Evolutionary conservation across 2,888 invertebrate genomes (phyloP), one percentile per base, ranked within the genome.

Genomic region (Acleris emargana): DNA sequence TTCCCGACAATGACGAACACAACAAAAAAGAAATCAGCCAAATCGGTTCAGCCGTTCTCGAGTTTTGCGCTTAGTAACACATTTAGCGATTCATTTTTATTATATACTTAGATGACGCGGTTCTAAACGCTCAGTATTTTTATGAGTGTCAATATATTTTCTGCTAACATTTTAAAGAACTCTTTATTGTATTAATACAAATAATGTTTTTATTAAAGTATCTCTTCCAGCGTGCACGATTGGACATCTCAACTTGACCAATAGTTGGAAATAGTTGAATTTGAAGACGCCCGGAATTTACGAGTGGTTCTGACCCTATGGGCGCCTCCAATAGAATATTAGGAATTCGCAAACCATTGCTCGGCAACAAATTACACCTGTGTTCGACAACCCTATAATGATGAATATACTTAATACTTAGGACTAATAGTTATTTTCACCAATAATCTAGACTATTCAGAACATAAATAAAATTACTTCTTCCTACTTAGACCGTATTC

Each of bases 241-340:
- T 0, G 73, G 81, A 38, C 11, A 76, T 86, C 86, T 59, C 11
- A 62, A 74, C 73, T 79, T 76, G 81, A 81, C 84, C 89, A 88
- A 89, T 89, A 91, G 89, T 91, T 90, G 80, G 85, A 87, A 89
- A 91, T 90, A 91, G 91, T 91, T 91, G 89, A 89, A 89, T 90
- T 88, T 89, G 89, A 89, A 91, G 91, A 90, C 82, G 89, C 84
- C 81, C 70, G 86, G 86, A 90, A 91, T 91, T 90, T 88, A 89
- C 88, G 89, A 91, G 89, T 89, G 79, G 81, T 80, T 78, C 79
- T 82, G 81, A 85, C 84, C 87, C 89, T 84, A 88, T 87, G 89
- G 90, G 89, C 82, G 88, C 78, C 79, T 76, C 78, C 79, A 78
- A 82, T 83, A 81, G 85, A 84, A 82, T 86, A 83, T 83, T 86